Evolutionary conservation across 2,888 invertebrate species (phyloP).

Genomic region (Siphlonurus alternatus): DNA sequence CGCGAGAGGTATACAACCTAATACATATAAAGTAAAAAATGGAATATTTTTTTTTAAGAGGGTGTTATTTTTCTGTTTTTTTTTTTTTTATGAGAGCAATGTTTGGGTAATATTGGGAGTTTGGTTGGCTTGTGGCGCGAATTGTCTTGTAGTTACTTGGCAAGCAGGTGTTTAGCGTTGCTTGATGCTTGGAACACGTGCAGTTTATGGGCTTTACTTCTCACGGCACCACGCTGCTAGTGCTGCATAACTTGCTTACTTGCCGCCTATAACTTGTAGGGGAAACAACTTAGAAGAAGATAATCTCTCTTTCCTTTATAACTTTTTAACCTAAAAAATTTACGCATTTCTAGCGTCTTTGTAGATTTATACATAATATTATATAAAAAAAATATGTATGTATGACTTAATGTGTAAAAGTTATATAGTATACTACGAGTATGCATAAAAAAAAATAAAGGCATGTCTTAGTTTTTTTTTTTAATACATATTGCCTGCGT

Average conservation of each 20-base stretch:
- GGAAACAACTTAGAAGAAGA: background rate
- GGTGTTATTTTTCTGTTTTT: background rate
- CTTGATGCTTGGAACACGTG: conserved; percentile 1
- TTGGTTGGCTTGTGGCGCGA: background rate
- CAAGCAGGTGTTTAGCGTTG: conserved; percentile 3
- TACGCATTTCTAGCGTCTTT: no score
- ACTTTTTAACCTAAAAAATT: no score
- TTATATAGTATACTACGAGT: no score
- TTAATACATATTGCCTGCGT: no score
- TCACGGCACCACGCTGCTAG: background rate
- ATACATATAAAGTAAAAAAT: no score
- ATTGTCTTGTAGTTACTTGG: background rate
- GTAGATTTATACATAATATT: no score
- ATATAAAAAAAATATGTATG: no score
- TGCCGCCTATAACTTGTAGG: background rate
- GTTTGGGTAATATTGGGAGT: background rate
- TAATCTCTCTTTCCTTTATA: background rate
- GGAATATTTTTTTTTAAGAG: background rate
- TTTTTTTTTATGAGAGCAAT: background rate
- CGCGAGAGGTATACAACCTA: background rate
- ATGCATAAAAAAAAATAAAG: no score
- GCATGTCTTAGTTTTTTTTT: no score
- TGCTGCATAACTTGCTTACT: no score
- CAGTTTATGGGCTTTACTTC: background rate
- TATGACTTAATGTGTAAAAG: no score